phyloP scores from a whole-genome alignment of 2,888 invertebrate species.

The Enchytraeus crypticus region DNA sequence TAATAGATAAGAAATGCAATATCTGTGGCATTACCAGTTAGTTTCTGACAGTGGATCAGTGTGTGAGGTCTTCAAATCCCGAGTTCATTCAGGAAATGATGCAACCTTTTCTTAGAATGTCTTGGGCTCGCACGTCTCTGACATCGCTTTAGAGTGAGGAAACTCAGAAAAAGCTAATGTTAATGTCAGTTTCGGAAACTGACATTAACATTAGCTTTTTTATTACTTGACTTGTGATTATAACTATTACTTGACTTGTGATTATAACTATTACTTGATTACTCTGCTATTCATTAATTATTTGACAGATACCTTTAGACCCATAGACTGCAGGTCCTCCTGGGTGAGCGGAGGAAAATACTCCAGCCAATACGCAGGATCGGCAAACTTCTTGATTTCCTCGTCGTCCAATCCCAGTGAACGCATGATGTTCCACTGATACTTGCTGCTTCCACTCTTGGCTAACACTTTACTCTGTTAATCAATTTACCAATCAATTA shows the following conservation, averaged over 20 bases:
- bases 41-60: background rate
- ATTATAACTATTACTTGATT: too few relatives aligned
- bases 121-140: too few relatives aligned
- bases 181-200: too few relatives aligned
- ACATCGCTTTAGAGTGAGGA: too few relatives aligned
- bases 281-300: too few relatives aligned
- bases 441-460: slow-evolving; percentile 78
- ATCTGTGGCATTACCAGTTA: background rate
- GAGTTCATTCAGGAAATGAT: background rate
- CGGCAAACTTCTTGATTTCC: slow-evolving; percentile 84
- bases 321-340: slow-evolving; percentile 76
- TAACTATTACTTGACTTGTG: too few relatives aligned
- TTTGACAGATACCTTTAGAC: slow-evolving; percentile 86
- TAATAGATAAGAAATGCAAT: too few relatives aligned
- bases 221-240: too few relatives aligned
- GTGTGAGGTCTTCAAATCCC: too few relatives aligned
- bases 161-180: too few relatives aligned
- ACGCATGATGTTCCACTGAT: slow-evolving; percentile 98
- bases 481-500: too few relatives aligned
- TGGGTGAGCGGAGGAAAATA: slow-evolving; percentile 90
- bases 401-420: slow-evolving; percentile 78
- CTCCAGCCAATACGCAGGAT: slow-evolving; percentile 84
- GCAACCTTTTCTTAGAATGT: background rate
- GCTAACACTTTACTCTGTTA: slow-evolving; percentile 81
- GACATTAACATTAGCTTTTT: too few relatives aligned